Conservation (phyloP, 2,888 invertebrate genomes). For the Xiphydria camelus region DNA sequence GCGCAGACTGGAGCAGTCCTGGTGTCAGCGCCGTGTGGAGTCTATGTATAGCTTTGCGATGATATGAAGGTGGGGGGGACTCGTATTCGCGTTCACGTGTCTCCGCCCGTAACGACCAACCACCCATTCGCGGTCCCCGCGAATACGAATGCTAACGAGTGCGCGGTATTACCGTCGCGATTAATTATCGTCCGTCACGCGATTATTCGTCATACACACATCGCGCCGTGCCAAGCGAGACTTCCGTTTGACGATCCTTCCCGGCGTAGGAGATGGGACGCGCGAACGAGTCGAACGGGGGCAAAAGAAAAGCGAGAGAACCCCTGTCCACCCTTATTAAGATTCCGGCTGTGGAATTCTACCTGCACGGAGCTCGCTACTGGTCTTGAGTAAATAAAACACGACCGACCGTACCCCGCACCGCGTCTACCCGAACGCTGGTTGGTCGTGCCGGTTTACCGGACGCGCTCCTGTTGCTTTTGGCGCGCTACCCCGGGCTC, state of each 20-base stretch:
- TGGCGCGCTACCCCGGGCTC: too few relatives aligned
- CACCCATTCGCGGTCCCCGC: slow-evolving; percentile 26
- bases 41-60: slow-evolving; percentile 22
- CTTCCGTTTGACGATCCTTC: slow-evolving; percentile 25
- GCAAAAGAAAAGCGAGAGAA: slow-evolving; percentile 33
- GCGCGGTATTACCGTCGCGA: slow-evolving; percentile 29
- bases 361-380: slow-evolving; percentile 55
- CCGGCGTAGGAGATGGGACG: slow-evolving; percentile 2
- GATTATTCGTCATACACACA: neutral
- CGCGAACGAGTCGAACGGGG: neutral
- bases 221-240: slow-evolving; percentile 2
- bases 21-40: slow-evolving; percentile 13
- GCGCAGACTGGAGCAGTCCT: slow-evolving; percentile 30
- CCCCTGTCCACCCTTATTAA: slow-evolving; percentile 57
- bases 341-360: slow-evolving; percentile 57
- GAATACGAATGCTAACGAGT: slow-evolving; percentile 26
- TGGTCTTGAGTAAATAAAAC: slow-evolving; percentile 58
- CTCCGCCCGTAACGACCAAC: too few relatives aligned
- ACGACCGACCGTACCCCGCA: slow-evolving; percentile 49
- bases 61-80: too few relatives aligned
- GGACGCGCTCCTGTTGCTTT: slow-evolving; percentile 10
- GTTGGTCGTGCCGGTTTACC: slow-evolving; percentile 19
- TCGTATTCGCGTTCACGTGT: neutral
- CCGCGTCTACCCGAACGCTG: slow-evolving; percentile 38
- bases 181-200: slow-evolving; percentile 22